Evolutionary conservation across 2,113 vertebrate species (phyloP), one percentile per base, ranked within the genome.

Genomic region (Cynopterus brachyotis): DNA sequence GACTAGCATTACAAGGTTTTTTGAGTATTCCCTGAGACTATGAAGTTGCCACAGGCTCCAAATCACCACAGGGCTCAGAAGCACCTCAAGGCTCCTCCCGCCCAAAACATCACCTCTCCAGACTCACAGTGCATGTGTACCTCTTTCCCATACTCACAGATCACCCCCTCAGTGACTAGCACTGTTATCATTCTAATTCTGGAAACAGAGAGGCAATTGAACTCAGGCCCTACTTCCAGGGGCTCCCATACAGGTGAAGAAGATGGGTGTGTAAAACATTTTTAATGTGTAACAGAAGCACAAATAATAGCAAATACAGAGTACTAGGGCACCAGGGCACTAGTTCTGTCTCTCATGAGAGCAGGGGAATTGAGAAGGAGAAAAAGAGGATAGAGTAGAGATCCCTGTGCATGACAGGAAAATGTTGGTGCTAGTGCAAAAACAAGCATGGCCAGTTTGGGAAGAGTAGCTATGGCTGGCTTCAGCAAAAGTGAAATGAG

Each of bases 361-460:
- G 11, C 11, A 5, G 15, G 59, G 22, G 24, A 17, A 24, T 0
- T 72, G 24, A n/a, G 9, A n/a, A 42, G 32, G 5, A 42, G 3
- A 11, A 15, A 13, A 64, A 22, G 0, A 79, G 47, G 2, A 73
- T 2, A 55, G 9, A 12, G 30, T 50, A 80, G 45, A 26, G 40
- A 9, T 19, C 11, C 1, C 0, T 17, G 2, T 32, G 9, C 7
- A 1, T 1, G 11, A 17, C 35, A 69, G 30, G 42, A 7, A 28
- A 69, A 40, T 8, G 19, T 26, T 22, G 6, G 11, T 19, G 20
- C 42, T 64, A 57, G 55, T 1, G 26, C 30, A 20, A n/a, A 87
- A 55, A 24, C 19, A 59, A 75, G 35, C 4, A 24, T 35, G 32
- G 28, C 15, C 19, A 9, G 19, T 26, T 72, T 53, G 47, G 9